These are phyloP conservation scores for Eupithecia centaureata DNA, from an alignment of 2,888 invertebrate genomes.

Conservation along the genomic window DNA sequence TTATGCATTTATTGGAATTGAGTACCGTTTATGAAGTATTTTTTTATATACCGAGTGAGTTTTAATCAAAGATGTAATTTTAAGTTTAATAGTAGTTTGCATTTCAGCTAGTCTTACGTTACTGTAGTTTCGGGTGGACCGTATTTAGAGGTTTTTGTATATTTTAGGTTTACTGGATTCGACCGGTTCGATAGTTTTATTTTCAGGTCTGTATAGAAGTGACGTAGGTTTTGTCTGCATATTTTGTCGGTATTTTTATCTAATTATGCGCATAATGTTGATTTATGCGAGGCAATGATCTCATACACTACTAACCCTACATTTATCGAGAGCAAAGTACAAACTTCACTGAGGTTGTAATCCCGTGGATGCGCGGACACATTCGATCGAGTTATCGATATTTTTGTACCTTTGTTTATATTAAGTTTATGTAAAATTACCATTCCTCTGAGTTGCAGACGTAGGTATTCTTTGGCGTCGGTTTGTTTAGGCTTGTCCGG, in stretches of 20 bases:
- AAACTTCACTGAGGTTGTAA: constrained; percentile 59
- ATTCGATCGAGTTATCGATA: constrained; percentile 68
- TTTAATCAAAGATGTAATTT: constrained; percentile 83
- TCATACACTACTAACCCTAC: constrained; percentile 79
- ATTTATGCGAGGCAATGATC: constrained; percentile 79
- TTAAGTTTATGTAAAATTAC: constrained; percentile 69
- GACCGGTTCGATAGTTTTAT: constrained; percentile 64
- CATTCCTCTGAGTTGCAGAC: constrained; percentile 73
- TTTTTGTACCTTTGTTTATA: constrained; percentile 80
- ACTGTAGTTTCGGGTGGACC: constrained; percentile 71
- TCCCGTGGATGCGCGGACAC: constrained; percentile 44
- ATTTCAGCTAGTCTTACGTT: constrained; percentile 84
- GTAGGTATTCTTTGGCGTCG: constrained; percentile 24
- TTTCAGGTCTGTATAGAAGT: constrained; percentile 70
- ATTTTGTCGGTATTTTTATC: constrained; percentile 75
- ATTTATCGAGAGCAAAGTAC: constrained; percentile 80
- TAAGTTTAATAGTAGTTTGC: constrained; percentile 81
- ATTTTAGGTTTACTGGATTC: constrained; percentile 71
- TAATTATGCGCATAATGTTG: constrained; percentile 77
- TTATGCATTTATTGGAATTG: constrained; percentile 76
- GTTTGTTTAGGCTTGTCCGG: constrained; percentile 71
- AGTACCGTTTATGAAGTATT: constrained; percentile 72
- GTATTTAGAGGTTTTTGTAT: constrained; percentile 75
- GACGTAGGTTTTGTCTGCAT: constrained; percentile 73
- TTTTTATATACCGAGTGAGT: constrained; percentile 79